Evolutionary conservation across 2,888 invertebrate species (phyloP).

Genomic region (Xylota segnis): DNA sequence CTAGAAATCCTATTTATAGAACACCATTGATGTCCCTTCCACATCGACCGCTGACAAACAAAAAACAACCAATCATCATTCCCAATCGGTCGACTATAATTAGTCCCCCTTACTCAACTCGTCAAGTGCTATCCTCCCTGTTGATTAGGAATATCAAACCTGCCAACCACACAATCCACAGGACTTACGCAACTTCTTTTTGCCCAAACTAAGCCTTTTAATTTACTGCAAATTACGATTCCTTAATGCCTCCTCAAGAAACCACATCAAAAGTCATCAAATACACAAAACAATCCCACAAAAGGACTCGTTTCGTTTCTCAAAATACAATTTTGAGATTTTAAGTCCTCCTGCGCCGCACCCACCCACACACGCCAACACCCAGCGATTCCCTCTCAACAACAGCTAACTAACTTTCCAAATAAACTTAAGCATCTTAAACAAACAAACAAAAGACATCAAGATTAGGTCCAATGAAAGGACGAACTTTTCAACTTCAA

Average conservation of each 20-base stretch:
- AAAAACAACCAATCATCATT: neutral
- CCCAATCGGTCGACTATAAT: neutral
- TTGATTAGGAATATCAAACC: slow-evolving; percentile 22
- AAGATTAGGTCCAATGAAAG: slow-evolving; percentile 59
- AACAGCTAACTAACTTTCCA: slow-evolving; percentile 45
- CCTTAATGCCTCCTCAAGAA: slow-evolving; percentile 18
- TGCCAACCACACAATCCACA: slow-evolving; percentile 15
- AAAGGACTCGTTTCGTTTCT: slow-evolving; percentile 18
- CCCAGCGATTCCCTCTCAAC: neutral
- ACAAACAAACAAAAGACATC: slow-evolving; percentile 67
- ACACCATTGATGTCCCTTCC: no score
- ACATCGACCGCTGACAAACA: no score
- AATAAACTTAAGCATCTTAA: slow-evolving; percentile 65
- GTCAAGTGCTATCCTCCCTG: neutral
- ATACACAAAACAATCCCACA: slow-evolving; percentile 48
- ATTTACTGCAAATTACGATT: slow-evolving; percentile 56
- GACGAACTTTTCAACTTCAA: slow-evolving; percentile 70
- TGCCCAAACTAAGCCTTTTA: slow-evolving; percentile 24
- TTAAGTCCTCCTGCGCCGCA: neutral
- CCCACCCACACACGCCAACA: neutral
- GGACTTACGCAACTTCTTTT: slow-evolving; percentile 6
- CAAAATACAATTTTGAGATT: neutral
- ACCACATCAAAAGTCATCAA: slow-evolving; percentile 69
- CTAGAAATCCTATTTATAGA: no score
- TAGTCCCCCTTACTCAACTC: neutral